Percentiles rank a stretch among this genome's conserved stretches.
phyloP scores from a whole-genome alignment of 2,797 vertebrate genomes.

The Erithacus rubecula region DNA sequence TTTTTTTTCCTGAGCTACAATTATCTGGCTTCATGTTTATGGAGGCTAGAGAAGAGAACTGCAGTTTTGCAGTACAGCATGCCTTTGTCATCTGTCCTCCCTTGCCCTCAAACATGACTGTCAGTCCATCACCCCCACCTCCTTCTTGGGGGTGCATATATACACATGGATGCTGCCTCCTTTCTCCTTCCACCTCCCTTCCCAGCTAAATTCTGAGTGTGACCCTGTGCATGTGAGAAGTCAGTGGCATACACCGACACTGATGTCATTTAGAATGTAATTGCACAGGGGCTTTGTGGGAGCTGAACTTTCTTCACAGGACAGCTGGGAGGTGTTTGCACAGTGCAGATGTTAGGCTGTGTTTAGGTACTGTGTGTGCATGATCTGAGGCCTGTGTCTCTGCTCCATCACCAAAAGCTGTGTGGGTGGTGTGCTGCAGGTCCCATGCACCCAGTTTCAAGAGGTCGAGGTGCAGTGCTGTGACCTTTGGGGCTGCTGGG shows the following conservation, averaged over 20 bases:
- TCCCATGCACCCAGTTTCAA: not conserved
- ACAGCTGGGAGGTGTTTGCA: not conserved
- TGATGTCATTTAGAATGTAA: not conserved
- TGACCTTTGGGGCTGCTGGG: not conserved
- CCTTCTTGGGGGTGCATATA: not conserved
- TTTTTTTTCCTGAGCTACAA: not conserved
- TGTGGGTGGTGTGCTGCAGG: not conserved
- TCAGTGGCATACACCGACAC: rapidly evolving
- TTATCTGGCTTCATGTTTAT: not conserved
- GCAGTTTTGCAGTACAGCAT: not conserved
- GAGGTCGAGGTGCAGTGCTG: not conserved
- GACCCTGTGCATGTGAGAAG: not conserved
- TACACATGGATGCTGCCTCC: not conserved
- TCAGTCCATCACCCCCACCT: not conserved
- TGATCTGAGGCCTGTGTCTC: not conserved
- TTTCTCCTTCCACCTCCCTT: not conserved
- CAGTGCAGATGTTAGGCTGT: not conserved
- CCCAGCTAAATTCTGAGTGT: not conserved
- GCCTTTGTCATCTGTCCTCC: not conserved
- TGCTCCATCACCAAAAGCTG: not conserved
- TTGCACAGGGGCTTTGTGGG: not conserved
- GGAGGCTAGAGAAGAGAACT: not conserved
- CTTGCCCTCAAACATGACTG: not conserved
- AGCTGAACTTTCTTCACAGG: not conserved
- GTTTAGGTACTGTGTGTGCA: not conserved